A percentile compares a stretch with the other conserved stretches of the same genome.
Conservation (phyloP, 2,888 invertebrate genomes). For the Amphimallon solstitiale region DNA sequence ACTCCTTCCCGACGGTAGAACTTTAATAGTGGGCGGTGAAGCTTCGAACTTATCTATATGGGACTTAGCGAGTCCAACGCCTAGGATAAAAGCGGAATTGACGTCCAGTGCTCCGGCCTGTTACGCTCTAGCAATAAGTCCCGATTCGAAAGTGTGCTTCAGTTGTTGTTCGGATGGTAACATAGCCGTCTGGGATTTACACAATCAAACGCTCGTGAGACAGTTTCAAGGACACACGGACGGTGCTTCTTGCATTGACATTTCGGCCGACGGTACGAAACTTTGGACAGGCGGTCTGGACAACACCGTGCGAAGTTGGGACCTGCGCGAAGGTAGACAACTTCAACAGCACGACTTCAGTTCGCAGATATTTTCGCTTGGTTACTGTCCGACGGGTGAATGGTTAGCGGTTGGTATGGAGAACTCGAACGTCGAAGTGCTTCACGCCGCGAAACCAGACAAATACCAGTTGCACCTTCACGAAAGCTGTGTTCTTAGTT, state of each 20-base stretch:
- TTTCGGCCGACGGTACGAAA: conserved; percentile 91
- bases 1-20: conserved; percentile 91
- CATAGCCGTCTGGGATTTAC: conserved; percentile 95
- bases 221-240: conserved; percentile 97
- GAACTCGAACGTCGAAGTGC: conserved; percentile 95
- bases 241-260: conserved; percentile 97
- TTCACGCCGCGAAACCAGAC: conserved; percentile 90
- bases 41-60: conserved; percentile 95
- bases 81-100: conserved; percentile 90
- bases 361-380: conserved; percentile 85
- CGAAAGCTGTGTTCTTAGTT: conserved; percentile 95
- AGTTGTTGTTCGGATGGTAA: conserved; percentile 99
- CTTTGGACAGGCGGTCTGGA: conserved; percentile 95
- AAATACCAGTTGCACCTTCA: conserved; percentile 96
- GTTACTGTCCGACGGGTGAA: conserved; percentile 95
- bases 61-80: conserved; percentile 93
- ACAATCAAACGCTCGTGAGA: conserved; percentile 88
- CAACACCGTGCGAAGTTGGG: conserved; percentile 97
- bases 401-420: conserved; percentile 99
- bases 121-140: conserved; percentile 96
- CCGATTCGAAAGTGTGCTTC: conserved; percentile 97
- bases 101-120: conserved; percentile 95
- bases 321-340: conserved; percentile 91
- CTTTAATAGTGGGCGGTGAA: conserved; percentile 96
- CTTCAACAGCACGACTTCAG: conserved; percentile 95